A percentile compares a stretch with the other conserved stretches of the same genome.
These are phyloP conservation scores for Lordiphosa stackelbergi DNA, from an alignment of 1,140 invertebrate genomes.

Conservation along the genomic window DNA sequence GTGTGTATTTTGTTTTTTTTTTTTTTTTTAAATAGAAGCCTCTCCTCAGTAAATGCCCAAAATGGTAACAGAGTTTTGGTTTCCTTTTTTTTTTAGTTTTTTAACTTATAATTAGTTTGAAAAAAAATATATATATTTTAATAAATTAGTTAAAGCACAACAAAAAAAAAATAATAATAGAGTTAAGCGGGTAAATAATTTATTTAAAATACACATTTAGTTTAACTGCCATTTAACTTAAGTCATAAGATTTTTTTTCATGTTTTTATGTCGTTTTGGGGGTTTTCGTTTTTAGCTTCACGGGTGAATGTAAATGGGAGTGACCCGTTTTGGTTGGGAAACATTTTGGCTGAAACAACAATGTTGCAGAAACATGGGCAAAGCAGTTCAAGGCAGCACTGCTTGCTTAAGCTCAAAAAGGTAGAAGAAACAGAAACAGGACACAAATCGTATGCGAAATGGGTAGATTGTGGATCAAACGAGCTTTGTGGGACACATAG, in stretches of 20 bases:
- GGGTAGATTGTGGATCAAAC: no score
- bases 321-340: no score
- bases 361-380: no score
- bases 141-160: slow-evolving; percentile 62
- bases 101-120: slow-evolving; percentile 11
- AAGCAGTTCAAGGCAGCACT: no score
- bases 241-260: slow-evolving; percentile 22
- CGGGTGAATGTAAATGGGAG: no score
- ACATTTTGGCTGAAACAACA: no score
- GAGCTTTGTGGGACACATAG: no score
- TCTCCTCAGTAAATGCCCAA: slow-evolving; percentile 11
- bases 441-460: no score
- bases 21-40: not conserved
- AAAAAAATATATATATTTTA: slow-evolving; percentile 1
- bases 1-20: slow-evolving; percentile 4
- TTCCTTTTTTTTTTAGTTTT: slow-evolving; percentile 3
- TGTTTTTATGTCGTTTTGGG: slow-evolving; percentile 7
- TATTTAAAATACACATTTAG: slow-evolving; percentile 56
- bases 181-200: slow-evolving; percentile 43
- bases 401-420: no score
- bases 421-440: no score
- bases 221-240: slow-evolving; percentile 52
- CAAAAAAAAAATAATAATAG: slow-evolving; percentile 10
- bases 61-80: slow-evolving; percentile 3
- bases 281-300: slow-evolving; percentile 1